Evolutionary conservation across 1,140 invertebrate genomes (phyloP).

Genomic region (Brachionus koreanus): DNA sequence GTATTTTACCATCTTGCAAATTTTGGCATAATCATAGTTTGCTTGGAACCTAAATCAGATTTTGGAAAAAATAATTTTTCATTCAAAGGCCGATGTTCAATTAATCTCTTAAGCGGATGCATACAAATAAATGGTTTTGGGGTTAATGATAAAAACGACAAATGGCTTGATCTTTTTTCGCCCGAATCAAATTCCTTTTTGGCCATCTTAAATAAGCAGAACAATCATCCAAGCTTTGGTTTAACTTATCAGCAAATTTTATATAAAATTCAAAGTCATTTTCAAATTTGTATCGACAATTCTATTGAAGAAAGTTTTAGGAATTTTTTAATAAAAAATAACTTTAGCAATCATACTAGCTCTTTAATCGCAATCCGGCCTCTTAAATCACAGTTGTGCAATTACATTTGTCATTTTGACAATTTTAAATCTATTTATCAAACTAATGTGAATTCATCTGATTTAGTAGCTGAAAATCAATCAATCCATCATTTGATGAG

Average conservation of each 20-base stretch:
- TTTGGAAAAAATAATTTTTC: slow-evolving; percentile 26
- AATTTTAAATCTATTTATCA: slow-evolving; percentile 15
- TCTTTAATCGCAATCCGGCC: background rate
- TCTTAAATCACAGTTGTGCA: slow-evolving; percentile 5
- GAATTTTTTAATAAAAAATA: background rate
- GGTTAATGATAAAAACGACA: background rate
- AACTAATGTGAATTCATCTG: background rate
- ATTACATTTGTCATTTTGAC: slow-evolving; percentile 40
- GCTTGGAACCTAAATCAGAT: background rate
- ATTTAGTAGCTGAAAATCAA: background rate
- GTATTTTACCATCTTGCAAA: background rate
- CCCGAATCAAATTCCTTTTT: slow-evolving; percentile 17
- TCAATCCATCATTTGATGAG: background rate
- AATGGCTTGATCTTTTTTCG: slow-evolving; percentile 23
- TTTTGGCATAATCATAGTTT: background rate
- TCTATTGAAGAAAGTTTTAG: background rate
- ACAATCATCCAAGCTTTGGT: background rate
- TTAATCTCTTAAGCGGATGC: background rate
- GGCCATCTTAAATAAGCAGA: background rate
- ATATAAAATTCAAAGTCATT: background rate
- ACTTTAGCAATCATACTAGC: background rate
- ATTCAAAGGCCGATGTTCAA: slow-evolving; percentile 31
- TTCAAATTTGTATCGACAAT: background rate
- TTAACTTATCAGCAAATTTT: background rate
- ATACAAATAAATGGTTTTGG: slow-evolving; percentile 21